Evolutionary conservation across 2,113 vertebrate species (phyloP), one percentile per base, ranked within the genome.

Genomic region (Gnathonemus echidnorhynchus): DNA sequence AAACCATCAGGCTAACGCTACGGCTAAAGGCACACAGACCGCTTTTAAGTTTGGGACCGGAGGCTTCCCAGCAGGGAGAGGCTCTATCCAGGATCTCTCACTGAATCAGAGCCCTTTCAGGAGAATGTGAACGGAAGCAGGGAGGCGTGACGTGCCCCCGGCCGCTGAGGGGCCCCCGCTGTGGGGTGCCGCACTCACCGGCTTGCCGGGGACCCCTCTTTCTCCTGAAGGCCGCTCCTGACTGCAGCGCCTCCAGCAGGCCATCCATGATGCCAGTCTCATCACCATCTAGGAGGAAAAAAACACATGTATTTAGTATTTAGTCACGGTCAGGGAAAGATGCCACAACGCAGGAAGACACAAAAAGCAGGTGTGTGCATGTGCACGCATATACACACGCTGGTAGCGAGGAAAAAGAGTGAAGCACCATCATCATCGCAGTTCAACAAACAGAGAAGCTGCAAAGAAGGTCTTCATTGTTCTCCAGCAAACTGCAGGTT

Each of bases 241-340:
- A 96, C 91, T 96, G 95, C 92, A 97, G 93, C 0, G 96, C 97
- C 94, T 96, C 97, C 93, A 95, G 86, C 39, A 97, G 95, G 91
- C 95, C 97, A 70, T 96, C 96, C 97, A 96, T 97, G 91, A 95
- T 97, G 87, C 96, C 93, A 0, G 96, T 96, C 94, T 97, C 92
- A 89, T 96, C 95, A 8, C 95, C 96, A 93, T 95, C 95, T 97
- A 95, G 89, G 83, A 91, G 92, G 62, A 2, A 50, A 2, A 53
- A 90, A 1, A 88, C 89, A 77, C 0, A 88, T 2, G 21, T 9
- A 85, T 17, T 17, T 24, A 0, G 50, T 90, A 90, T 19, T 91
- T 15, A 45, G 35, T 91, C 85, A 89, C 87, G 6, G 66, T 35
- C 7, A 45, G 62, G 80, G n/a, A 31, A 62, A 46, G 42, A 89